Evolutionary conservation across 2,888 invertebrate species (phyloP), one percentile per base, ranked within the genome.

Genomic region (Polydesmus complanatus): DNA sequence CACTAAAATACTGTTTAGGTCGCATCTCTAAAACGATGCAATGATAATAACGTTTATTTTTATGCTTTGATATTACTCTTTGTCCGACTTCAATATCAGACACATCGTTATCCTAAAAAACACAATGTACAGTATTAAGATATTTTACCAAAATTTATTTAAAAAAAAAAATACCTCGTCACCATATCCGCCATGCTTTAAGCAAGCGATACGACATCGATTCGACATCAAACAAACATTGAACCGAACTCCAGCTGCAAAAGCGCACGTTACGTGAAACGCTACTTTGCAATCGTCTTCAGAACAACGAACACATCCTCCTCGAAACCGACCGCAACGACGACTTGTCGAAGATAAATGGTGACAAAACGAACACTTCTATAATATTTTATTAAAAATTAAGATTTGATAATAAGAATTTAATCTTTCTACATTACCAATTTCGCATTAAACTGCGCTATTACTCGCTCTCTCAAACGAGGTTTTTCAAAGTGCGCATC

Each of bases 191-290:
- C 53, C 55, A 66, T 76, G 76, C 60, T 68, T 68, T 3, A 66
- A 65, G 64, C 77, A 77, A 14, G 72, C 72, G 55, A 74, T 70
- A 61, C 72, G 69, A 11, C 74, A 69, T 8, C 73, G 71, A 27
- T 68, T 68, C 1, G 77, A 75, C 72, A 73, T 75, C 62, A 74
- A 73, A 65, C 72, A 71, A 14, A 70, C 68, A 63, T 73, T 72
- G 67, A 77, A 77, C 54, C 70, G 70, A 3, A 78, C 77, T 1
- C 81, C 81, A 48, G 78, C 76, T 8, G 78, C 73, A 26, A 78
- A 74, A 19, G 79, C 83, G 69, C 83, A 83, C 0, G 80, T 80
- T 0, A 79, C 76, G 70, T 83, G 83, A 69, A 80, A 80, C 26
- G 76, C 70, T 3, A 73, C 69, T 1, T 70, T 70, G 67, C 81